Evolutionary conservation across 2,113 vertebrate genomes (phyloP), one percentile per base, ranked within the genome.

Genomic region (Heterotilapia buettikoferi): DNA sequence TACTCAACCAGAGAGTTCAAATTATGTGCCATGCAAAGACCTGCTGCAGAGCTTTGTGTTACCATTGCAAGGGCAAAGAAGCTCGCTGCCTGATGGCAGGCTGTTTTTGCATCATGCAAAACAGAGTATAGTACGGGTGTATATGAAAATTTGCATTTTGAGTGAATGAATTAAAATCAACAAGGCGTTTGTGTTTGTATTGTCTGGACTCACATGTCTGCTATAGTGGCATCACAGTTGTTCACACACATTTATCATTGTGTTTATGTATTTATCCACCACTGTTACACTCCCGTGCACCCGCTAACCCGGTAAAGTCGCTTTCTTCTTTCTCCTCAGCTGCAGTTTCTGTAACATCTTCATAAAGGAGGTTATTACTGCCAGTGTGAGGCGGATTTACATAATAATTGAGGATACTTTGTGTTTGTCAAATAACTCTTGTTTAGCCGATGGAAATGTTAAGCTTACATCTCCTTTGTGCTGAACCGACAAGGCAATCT

Each of bases 401-500:
- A 90, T 89, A 86, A 82, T 88, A 57, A 82, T 90, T 87, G 78
- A 88, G 6, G 8, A 84, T 61, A 40, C 80, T 63, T 84, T 87
- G 13, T 57, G 11, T 71, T 89, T 53, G 45, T 89, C 80, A 68
- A 86, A 63, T 84, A 33, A 8, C 24, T 38, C 80, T 71, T 4
- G 71, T 90, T 91, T 86, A 93, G 84, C 78, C 36, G 19, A 89
- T 84, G 84, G 86, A 92, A 87, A 93, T 90, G 73, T 12, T 31
- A 80, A 26, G 31, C 82, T 54, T 85, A 26, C 86, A 53, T 88
- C 88, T 89, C 79, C 84, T 90, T 92, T 90, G 88, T 91, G 84
- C 76, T 87, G 68, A 91, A 86, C 47, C n/a, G 78, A 92, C 86
- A 81, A 71, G 91, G 54, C 92, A 92, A 56, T 91, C 86, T 90